phyloP scores from a whole-genome alignment of 2,797 vertebrate species.

The Pseudopleuronectes americanus region DNA sequence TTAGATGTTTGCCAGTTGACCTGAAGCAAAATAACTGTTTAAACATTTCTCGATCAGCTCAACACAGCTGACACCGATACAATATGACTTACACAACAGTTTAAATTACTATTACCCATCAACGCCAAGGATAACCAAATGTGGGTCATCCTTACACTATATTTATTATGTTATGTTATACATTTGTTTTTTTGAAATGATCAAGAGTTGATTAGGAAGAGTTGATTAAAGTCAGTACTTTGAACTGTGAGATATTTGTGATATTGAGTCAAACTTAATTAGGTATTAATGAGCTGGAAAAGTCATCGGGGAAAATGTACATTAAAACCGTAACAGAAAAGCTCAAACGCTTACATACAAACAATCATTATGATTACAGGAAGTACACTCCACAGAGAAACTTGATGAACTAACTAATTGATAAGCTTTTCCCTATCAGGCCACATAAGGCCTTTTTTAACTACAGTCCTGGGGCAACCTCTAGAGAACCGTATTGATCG shows the following conservation, averaged over 20 bases:
- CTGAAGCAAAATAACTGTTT: slow-evolving; percentile 19
- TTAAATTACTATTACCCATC: no score
- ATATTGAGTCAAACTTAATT: background rate
- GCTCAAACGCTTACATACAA: slow-evolving; percentile 20
- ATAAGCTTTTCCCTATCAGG: slow-evolving; percentile 32
- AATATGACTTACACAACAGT: background rate
- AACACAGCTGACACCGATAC: slow-evolving; percentile 9
- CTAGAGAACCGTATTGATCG: slow-evolving; percentile 57
- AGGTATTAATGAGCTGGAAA: slow-evolving; percentile 10
- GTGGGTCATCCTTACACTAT: no score
- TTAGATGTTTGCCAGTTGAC: background rate
- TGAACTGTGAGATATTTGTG: background rate
- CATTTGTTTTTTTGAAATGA: no score
- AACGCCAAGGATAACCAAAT: no score
- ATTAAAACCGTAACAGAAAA: slow-evolving; percentile 32
- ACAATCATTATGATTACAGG: slow-evolving; percentile 29
- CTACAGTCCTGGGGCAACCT: slow-evolving; percentile 52
- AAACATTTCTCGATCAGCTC: slow-evolving; percentile 16
- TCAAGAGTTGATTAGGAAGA: no score
- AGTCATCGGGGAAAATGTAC: slow-evolving; percentile 1
- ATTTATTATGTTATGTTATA: no score
- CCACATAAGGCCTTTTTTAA: slow-evolving; percentile 23
- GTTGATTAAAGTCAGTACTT: no score
- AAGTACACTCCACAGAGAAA: slow-evolving; percentile 31
- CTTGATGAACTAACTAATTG: slow-evolving; percentile 33